A percentile compares a stretch with the other conserved stretches of the same genome.
phyloP scores from a whole-genome alignment of 1,140 invertebrate genomes.

The Patella vulgata region DNA sequence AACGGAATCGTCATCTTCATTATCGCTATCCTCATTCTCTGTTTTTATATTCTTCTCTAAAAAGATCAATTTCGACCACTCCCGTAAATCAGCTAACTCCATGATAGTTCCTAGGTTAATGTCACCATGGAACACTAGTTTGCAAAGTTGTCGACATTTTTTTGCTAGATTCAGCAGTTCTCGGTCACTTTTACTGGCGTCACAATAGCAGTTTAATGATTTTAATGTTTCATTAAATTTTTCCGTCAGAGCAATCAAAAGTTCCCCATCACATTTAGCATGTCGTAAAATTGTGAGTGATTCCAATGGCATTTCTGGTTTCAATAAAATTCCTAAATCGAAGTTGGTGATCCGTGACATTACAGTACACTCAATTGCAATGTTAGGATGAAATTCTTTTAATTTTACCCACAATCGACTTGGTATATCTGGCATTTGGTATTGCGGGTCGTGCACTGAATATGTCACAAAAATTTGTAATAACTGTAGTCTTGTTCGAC shows the following conservation, averaged over 20 bases:
- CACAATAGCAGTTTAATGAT: constrained; percentile 36
- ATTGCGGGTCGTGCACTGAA: constrained; percentile 3
- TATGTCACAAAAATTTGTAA: constrained; percentile 40
- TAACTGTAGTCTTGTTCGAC: constrained; percentile 20
- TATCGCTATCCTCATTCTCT: constrained; percentile 14
- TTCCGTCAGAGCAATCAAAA: constrained; percentile 28
- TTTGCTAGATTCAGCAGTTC: constrained; percentile 17
- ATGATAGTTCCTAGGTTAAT: constrained; percentile 21
- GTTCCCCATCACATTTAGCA: constrained; percentile 27
- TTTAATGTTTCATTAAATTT: constrained; percentile 33
- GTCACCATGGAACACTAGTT: constrained; percentile 36
- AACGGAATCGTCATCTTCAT: constrained; percentile 21
- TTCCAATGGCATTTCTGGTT: constrained; percentile 38
- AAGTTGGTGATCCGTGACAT: constrained; percentile 33
- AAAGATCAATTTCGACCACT: constrained; percentile 33
- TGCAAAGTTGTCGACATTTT: constrained; percentile 20
- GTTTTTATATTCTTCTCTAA: constrained; percentile 25
- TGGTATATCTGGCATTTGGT: constrained; percentile 27
- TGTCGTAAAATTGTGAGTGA: constrained; percentile 32
- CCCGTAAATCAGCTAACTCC: constrained; percentile 11
- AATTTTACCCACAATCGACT: constrained; percentile 30
- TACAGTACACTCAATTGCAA: constrained; percentile 37
- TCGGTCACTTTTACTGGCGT: constrained; percentile 23
- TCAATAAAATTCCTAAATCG: constrained; percentile 37
- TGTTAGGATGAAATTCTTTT: constrained; percentile 17